Evolutionary conservation across 2,113 vertebrate genomes (phyloP), one percentile per base, ranked within the genome.

Genomic region (Suncus etruscus): DNA sequence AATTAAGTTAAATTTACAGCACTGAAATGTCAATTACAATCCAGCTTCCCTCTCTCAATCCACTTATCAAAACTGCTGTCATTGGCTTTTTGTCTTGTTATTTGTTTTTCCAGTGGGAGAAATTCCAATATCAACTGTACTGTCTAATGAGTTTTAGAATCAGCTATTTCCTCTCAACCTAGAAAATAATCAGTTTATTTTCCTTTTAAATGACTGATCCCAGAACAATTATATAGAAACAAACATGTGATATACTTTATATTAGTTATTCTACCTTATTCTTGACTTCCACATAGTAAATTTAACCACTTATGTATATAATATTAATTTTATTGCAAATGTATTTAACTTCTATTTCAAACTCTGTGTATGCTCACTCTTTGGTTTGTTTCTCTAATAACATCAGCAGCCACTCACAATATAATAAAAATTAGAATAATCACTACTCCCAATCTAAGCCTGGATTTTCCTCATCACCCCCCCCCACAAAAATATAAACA

Each of bases 281-380:
- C 58, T 61, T 18, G 16, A 20, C 6, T 20, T 16, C 15, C 58
- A 73, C 11, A 8, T 50, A 50, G 81, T 12, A 89, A 70, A 66
- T 4, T 89, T 87, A 90, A 89, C 10, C n/a, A 83, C n/a, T 3
- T 58, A 47, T 50, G 3, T n/a, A 27, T 54, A 81, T n/a, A 45
- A 86, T 45, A 75, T 73, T 79, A 27, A 73, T 83, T 45, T 80
- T 47, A 77, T 18, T 68, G 39, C 27, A 91, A 88, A 48, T 65
- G 31, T 83, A 79, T 68, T 91, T 80, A 92, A 94, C 22, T 72
- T 85, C 79, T 61, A 47, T 78, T 74, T 50, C 27, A 72, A 84
- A 68, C 39, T 50, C 48, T 51, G 48, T 8, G 12, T 51, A 31
- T n/a, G 5, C 66, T 83, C 89, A 73, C 27, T 48, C 73, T 72